Base-by-base conservation (phyloP, 1,140 invertebrate species). In the Temnothorax longispinosus region DNA sequence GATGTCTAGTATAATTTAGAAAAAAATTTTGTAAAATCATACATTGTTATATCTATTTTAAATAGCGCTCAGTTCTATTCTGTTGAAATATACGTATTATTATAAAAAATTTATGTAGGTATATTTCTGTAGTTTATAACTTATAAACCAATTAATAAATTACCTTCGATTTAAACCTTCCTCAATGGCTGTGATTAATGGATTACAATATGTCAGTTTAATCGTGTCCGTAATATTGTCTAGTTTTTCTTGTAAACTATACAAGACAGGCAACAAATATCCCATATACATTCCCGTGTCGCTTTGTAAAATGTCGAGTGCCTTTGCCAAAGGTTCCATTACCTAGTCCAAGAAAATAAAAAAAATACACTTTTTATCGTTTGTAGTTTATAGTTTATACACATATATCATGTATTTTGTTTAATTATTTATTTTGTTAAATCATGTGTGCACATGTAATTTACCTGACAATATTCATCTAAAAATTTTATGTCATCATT, bases 391-490 rank as follows among this genome's bases (percentile, higher is more conserved):
- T 27, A 27, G 21, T 21, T 50, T 50, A 50, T 15, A 52, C 2
- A 10, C 2, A 47, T 38, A 38, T 38, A 38, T 38, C 38, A 38
- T 38, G 38, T 11, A 41, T 56, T 38, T 21, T 38, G 38, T 44
- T 44, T 44, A 10, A 44, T 44, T 44, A 52, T 18, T 52, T 3
- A 18, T 52, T 18, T 47, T 47, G 41, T 44, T 44, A 44, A 10
- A 44, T 44, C 4, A 11, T 13, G 3, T 13, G 5, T 47, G 44
- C 21, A 21, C 5, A 47, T 41, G 8, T 27, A 54, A 54, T 1
- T 54, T 60, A 76, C n/a, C n/a, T 76, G 35, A 18, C n/a, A 76
- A 60, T 76, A 76, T 27, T 76, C 74, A 27, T 76, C 15, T 21
- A 74, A 3, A 10, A 74, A 74, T 74, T 56, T 56, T 13, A 74